Evolutionary conservation across 2,797 vertebrate species (phyloP), one percentile per base, ranked within the genome.

Genomic region (Eulemur coronatus): DNA sequence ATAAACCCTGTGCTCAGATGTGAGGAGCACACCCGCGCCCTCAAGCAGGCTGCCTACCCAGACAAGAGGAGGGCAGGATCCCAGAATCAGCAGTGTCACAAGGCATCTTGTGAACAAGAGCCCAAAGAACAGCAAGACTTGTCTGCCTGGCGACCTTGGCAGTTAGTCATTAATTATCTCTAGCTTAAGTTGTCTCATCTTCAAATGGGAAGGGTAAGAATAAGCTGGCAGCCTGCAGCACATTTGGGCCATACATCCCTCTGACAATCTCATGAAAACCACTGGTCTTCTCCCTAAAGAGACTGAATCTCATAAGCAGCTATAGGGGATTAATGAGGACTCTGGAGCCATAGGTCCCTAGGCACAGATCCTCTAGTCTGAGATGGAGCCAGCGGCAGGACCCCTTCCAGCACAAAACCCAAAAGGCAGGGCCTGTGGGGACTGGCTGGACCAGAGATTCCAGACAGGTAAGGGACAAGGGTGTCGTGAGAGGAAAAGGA

Each of bases 231-330:
- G 13, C 61, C 46, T 12, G 18, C 63, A 7, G 17, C 57, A 26
- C 1, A 11, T 2, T 20, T 2, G 85, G 65, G 48, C 17, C 50
- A 28, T 2, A 6, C 1, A 5, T 7, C 61, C 73, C 69, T 57
- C 2, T 10, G 57, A 92, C 57, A 15, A 33, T 17, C 48, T 22
- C 13, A 43, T 3, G 33, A 48, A n/a, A 76, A 69, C 46, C 1
- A 46, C 43, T 35, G 52, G 52, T 26, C 73, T 65, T 63, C 35
- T 75, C 65, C 2, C 8, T 5, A 28, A 50, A n/a, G 41, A 12
- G 13, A 18, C 0, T 3, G 46, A n/a, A 12, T 22, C 55, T 43
- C 20, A 28, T 0, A 18, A 3, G 75, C 24, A 50, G 43, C 13
- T 35, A 6, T 0, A 33, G 59, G 43, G 59, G 65, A 3, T 18